These are phyloP conservation scores for Passer domesticus DNA, from an alignment of 2,113 vertebrate genomes.

Conservation along the genomic window DNA sequence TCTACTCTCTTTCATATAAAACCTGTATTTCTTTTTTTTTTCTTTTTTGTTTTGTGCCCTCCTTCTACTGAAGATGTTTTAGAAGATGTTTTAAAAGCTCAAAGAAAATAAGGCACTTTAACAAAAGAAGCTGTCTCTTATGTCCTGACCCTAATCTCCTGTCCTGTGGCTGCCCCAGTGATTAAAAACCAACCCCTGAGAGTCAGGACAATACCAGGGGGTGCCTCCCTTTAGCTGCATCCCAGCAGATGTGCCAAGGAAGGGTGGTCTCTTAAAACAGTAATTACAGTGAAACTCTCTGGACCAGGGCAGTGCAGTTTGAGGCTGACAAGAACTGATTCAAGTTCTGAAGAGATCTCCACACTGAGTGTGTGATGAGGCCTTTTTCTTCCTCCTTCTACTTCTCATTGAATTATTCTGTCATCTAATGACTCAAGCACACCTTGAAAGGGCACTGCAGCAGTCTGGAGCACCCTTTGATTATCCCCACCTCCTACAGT, in stretches of 20 bases:
- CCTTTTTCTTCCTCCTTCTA: neutral
- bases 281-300: neutral
- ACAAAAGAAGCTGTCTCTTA: neutral
- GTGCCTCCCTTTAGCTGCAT: neutral
- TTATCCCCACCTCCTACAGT: neutral
- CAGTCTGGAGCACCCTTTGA: neutral
- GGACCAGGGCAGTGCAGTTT: neutral
- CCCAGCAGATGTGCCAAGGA: neutral
- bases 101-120: constrained; percentile 64
- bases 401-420: neutral
- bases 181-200: neutral
- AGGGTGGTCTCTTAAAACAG: neutral
- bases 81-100: constrained; percentile 19
- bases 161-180: neutral
- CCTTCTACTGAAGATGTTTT: neutral
- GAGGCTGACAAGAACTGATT: neutral
- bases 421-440: neutral
- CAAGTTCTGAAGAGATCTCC: neutral
- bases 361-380: accelerated
- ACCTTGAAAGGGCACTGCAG: neutral
- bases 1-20: constrained; percentile 65
- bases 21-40: neutral
- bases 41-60: neutral
- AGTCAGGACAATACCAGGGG: neutral
- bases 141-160: neutral